Evolutionary conservation across 2,888 invertebrate species (phyloP), one percentile per base, ranked within the genome.

Genomic region (Heliconius ismenius): DNA sequence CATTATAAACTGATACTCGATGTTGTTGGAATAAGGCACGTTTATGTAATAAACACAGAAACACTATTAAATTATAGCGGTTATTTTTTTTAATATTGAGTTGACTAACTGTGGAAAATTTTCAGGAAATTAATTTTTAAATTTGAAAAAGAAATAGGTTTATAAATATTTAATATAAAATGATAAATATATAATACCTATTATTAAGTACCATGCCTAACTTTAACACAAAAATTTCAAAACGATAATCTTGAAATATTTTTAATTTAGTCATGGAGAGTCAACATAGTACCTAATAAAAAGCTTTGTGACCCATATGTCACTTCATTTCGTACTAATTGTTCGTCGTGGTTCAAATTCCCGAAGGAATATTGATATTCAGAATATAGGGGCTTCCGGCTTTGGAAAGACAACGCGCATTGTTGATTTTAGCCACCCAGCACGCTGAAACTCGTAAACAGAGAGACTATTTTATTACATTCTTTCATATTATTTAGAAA

Each of bases 351-450:
- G 13, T 62, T 62, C 15, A 13, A 62, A 26, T 62, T 6, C 6
- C 26, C 62, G 15, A 15, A 24, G 4, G 24, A 62, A 62, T 62
- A 62, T 62, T 26, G 11, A 24, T 60, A 4, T 24, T 24, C 24
- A 32, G 13, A 39, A 7, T 43, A 67, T 67, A 67, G 39, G 67
- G 67, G 67, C 24, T 67, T 15, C 24, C n/a, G 21, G 64, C 1
- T 36, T 21, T 11, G 7, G 39, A 24, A 24, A 39, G 13, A 39
- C 24, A 39, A 65, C 39, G 39, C 2, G 2, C 13, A 39, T 2
- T n/a, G 24, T 65, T 24, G 39, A n/a, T n/a, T 39, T 24, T 39
- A 36, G 39, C 65, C 65, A 67, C 67, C 67, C 39, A 67, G 7
- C 9, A 4, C 62, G 62, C 10, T 64, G 64, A 36, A 36, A 26